These are phyloP conservation scores for Drosophila nikananu DNA, from an alignment of 1,140 invertebrate genomes.

Conservation along the genomic window DNA sequence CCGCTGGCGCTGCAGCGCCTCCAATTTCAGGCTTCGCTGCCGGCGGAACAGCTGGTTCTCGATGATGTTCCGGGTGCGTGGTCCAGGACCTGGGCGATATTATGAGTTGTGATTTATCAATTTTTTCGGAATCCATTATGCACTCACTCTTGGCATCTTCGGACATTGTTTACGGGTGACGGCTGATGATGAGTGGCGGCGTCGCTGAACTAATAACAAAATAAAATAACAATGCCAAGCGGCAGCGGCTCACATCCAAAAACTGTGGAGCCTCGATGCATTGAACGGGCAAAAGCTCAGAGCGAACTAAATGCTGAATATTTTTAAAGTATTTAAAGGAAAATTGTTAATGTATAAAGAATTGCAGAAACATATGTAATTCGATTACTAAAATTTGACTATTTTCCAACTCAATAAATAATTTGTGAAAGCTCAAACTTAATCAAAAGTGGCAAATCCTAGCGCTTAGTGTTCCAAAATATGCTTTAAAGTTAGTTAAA, in stretches of 20 bases:
- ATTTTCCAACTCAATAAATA: no score
- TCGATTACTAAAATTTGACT: not conserved
- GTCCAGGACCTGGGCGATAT: slow-evolving; percentile 52
- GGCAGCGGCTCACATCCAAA: slow-evolving; percentile 23
- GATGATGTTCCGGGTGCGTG: slow-evolving; percentile 79
- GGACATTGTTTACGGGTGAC: slow-evolving; percentile 69
- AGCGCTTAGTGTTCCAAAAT: not conserved
- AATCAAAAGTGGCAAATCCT: not conserved
- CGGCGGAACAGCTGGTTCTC: slow-evolving; percentile 81
- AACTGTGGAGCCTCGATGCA: not conserved
- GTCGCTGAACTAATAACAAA: slow-evolving; percentile 69
- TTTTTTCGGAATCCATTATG: not conserved
- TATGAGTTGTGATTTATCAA: slow-evolving; percentile 1
- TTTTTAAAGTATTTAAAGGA: no score
- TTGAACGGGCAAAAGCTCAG: not conserved
- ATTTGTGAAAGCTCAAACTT: no score
- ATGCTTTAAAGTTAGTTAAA: not conserved
- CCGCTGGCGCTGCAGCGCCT: slow-evolving; percentile 69
- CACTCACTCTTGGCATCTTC: slow-evolving; percentile 76
- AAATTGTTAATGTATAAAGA: not conserved
- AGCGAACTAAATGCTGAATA: not conserved
- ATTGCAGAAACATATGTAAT: not conserved
- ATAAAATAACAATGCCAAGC: slow-evolving; percentile 64
- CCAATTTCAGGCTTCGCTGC: slow-evolving; percentile 73
- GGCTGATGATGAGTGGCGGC: slow-evolving; percentile 36